phyloP scores from a whole-genome alignment of 2,113 vertebrate species.

The Aix galericulata region DNA sequence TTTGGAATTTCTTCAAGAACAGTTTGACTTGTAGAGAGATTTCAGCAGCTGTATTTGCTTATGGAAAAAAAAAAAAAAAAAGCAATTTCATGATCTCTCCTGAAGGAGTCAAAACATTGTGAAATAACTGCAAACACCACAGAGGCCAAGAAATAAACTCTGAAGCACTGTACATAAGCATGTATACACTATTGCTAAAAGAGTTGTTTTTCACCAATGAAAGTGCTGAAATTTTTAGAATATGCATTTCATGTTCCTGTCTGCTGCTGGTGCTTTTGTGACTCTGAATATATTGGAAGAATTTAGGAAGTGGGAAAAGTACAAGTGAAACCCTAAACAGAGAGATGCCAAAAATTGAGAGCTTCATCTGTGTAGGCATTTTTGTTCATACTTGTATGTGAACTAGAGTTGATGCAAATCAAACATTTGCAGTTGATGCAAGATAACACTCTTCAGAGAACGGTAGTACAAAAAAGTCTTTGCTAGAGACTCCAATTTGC shows the following conservation, averaged over 20 bases:
- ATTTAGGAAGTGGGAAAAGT: too few species aligned
- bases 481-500: neutral
- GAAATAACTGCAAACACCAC: conserved; percentile 47
- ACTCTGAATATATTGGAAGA: neutral
- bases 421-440: neutral
- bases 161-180: conserved; percentile 20
- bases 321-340: too few species aligned
- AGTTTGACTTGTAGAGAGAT: conserved; percentile 43
- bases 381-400: too few species aligned
- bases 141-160: conserved; percentile 37
- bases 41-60: conserved; percentile 43
- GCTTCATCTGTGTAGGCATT: too few species aligned
- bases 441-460: neutral
- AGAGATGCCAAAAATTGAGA: too few species aligned
- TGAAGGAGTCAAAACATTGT: conserved; percentile 59
- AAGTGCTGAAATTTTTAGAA: neutral
- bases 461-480: neutral
- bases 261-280: neutral
- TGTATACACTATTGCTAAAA: neutral
- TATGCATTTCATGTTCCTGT: neutral
- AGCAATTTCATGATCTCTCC: neutral
- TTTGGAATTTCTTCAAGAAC: conserved; percentile 38
- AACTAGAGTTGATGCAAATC: neutral
- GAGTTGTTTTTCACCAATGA: neutral
- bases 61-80: neutral